Conservation (phyloP, 2,113 vertebrate species). For the Platysternon megacephalum region DNA sequence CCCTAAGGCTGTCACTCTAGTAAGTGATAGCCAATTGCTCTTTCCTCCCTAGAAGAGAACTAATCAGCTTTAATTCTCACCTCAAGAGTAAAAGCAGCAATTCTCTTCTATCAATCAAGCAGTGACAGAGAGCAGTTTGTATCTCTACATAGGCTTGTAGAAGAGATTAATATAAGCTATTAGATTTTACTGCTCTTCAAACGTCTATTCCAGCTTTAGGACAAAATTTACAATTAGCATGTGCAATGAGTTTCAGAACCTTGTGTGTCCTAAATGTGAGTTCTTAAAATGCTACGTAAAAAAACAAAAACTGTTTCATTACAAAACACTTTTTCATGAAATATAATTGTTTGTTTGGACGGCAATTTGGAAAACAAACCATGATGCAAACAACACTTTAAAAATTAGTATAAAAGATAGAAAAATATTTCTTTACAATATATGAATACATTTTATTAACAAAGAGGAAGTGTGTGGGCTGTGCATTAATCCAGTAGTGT, state of each 20-base stretch:
- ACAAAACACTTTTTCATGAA: background rate
- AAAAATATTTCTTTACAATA: conserved; percentile 22
- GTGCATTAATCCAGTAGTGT: background rate
- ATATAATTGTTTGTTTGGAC: conserved; percentile 37
- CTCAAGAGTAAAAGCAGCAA: background rate
- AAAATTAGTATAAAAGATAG: conserved; percentile 15
- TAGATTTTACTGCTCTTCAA: background rate
- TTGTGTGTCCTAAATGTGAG: background rate
- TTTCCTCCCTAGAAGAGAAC: background rate
- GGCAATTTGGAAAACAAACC: conserved; percentile 39
- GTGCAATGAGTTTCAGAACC: conserved; percentile 44
- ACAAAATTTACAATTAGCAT: background rate
- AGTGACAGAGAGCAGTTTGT: background rate
- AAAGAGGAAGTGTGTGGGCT: background rate
- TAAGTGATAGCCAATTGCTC: background rate
- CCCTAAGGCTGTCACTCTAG: background rate
- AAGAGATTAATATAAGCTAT: background rate
- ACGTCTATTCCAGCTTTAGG: conserved; percentile 22
- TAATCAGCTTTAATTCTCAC: background rate
- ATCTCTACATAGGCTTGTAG: background rate
- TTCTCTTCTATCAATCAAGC: background rate
- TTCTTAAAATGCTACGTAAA: background rate
- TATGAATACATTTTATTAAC: background rate
- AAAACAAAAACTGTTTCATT: background rate
- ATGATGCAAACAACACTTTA: background rate